Conservation (phyloP, 2,797 vertebrate genomes). For the Periparus ater region DNA sequence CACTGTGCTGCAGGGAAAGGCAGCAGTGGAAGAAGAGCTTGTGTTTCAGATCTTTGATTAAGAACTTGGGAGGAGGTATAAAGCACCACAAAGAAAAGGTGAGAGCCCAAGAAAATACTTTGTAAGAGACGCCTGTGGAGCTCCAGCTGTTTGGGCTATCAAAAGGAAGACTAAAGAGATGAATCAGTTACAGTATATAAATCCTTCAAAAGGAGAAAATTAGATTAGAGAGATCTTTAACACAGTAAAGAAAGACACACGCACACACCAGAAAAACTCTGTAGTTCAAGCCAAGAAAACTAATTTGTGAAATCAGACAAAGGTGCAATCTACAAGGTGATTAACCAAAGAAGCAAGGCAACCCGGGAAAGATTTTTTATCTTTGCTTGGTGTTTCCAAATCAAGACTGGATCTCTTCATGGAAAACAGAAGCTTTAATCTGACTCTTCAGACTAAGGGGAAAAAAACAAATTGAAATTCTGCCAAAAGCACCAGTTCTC, state of each 20-base stretch:
- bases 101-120: background rate
- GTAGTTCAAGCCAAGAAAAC: constrained; percentile 8
- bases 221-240: background rate
- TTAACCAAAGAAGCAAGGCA: background rate
- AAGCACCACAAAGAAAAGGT: background rate
- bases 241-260: background rate
- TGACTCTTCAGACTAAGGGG: background rate
- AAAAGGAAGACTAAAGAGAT: background rate
- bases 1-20: background rate
- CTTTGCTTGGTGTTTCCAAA: background rate
- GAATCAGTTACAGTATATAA: background rate
- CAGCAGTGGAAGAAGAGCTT: background rate
- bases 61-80: background rate
- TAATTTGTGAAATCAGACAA: background rate
- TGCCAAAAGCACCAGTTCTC: background rate
- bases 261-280: background rate
- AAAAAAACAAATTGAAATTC: background rate
- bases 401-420: background rate
- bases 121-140: background rate
- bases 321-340: background rate
- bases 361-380: background rate
- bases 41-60: background rate
- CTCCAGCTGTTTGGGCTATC: background rate
- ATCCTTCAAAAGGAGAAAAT: background rate
- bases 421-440: background rate